Conservation (phyloP, 2,797 vertebrate species). For the Sus cebifrons region DNA sequence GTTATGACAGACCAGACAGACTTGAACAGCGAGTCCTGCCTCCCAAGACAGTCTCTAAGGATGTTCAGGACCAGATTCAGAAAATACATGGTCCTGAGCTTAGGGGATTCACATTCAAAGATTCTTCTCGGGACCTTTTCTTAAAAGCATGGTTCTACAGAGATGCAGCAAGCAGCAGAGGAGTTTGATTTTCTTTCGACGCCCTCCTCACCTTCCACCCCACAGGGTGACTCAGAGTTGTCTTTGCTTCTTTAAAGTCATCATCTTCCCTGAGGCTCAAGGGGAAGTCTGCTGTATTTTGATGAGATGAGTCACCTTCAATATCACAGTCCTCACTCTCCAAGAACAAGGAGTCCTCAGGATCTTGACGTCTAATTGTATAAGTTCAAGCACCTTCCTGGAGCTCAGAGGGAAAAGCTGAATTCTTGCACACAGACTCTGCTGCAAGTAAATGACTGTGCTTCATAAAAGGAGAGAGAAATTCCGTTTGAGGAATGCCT, state of each 20-base stretch:
- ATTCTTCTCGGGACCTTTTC: background rate
- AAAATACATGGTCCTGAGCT: background rate
- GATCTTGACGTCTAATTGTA: slow-evolving; percentile 73
- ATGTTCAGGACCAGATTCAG: background rate
- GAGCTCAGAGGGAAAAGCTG: slow-evolving; percentile 62
- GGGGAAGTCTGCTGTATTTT: slow-evolving; percentile 53
- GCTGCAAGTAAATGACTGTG: slow-evolving; percentile 55
- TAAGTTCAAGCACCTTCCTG: slow-evolving; percentile 63
- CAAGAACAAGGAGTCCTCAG: slow-evolving; percentile 65
- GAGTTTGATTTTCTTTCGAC: background rate
- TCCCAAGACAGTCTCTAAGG: background rate
- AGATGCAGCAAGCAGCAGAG: background rate
- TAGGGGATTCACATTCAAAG: background rate
- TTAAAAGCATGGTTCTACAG: background rate
- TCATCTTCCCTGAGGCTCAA: background rate
- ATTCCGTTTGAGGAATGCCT: slow-evolving; percentile 29
- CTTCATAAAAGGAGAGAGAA: slow-evolving; percentile 51
- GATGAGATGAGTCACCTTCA: slow-evolving; percentile 76
- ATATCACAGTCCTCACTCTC: slow-evolving; percentile 42
- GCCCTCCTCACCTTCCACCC: background rate
- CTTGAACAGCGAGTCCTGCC: background rate
- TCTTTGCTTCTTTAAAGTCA: slow-evolving; percentile 62
- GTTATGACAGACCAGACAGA: background rate
- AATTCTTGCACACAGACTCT: slow-evolving; percentile 43
- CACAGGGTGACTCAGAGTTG: background rate